Conservation (phyloP, 2,113 vertebrate genomes). For the Pholis gunnellus region DNA sequence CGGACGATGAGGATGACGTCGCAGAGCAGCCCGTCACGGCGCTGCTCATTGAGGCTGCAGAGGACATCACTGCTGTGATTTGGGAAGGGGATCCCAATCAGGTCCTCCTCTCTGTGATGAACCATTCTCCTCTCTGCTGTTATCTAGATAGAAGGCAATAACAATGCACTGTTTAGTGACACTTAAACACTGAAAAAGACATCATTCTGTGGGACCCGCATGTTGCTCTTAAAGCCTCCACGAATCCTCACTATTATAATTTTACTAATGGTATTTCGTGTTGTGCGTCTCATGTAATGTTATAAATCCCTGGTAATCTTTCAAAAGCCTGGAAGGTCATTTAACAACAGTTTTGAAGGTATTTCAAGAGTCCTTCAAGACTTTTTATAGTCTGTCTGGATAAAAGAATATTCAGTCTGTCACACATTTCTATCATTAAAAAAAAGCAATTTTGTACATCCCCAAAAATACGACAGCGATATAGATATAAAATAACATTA, state of each 20-base stretch:
- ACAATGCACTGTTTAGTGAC: constrained; percentile 14
- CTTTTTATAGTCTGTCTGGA: neutral
- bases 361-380: constrained; percentile 4
- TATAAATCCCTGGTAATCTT: neutral
- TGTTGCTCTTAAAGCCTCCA: neutral
- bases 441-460: neutral
- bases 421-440: neutral
- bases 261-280: neutral
- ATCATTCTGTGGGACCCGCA: neutral
- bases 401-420: neutral
- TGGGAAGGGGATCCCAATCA: constrained; percentile 98
- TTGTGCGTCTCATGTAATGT: neutral
- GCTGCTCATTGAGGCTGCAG: constrained; percentile 95
- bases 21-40: constrained; percentile 93
- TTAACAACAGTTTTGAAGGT: neutral
- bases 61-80: constrained; percentile 98
- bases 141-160: constrained; percentile 14
- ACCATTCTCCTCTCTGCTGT: constrained; percentile 88
- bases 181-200: constrained; percentile 10
- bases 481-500: neutral
- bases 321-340: constrained; percentile 1
- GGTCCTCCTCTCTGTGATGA: constrained; percentile 92
- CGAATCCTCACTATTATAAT: neutral
- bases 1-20: constrained; percentile 96
- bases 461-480: neutral